Evolutionary conservation across 1,140 invertebrate genomes (phyloP).

Genomic region (Hypsibius dujardini): DNA sequence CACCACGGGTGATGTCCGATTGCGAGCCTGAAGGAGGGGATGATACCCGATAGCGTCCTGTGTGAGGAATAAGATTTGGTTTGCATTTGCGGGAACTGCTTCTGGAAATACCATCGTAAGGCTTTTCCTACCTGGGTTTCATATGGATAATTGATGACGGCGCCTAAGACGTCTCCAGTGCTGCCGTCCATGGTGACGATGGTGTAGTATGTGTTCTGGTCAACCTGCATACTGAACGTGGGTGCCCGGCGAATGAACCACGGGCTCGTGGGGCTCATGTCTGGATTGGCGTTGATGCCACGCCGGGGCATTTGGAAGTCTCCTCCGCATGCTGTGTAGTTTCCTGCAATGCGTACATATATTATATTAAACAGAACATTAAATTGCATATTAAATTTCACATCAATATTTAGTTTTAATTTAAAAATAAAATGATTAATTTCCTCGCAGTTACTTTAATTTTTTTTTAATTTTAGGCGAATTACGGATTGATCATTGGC

Average conservation of each 20-base stretch:
- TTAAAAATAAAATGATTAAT: no score
- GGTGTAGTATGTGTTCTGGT: not conserved
- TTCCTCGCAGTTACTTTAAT: no score
- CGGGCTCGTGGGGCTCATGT: not conserved
- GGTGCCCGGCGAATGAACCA: not conserved
- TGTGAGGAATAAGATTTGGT: no score
- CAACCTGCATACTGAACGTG: not conserved
- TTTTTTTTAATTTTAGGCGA: no score
- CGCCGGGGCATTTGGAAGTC: not conserved
- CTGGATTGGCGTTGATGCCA: slow-evolving; percentile 2
- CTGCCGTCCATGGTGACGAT: not conserved
- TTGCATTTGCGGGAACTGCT: no score
- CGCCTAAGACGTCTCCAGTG: not conserved
- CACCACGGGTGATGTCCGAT: not conserved
- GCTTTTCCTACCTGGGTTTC: no score
- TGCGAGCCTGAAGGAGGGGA: not conserved
- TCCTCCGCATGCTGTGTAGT: slow-evolving; percentile 10
- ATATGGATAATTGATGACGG: slow-evolving; percentile 1
- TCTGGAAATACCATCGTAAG: no score
- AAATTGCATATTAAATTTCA: no score
- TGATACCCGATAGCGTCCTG: not conserved
- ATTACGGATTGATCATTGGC: no score
- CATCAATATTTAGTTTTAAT: no score
- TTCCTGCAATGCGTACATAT: not conserved
- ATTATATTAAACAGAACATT: no score